phyloP scores from a whole-genome alignment of 2,888 invertebrate genomes.

The Lasioglossum lativentre region DNA sequence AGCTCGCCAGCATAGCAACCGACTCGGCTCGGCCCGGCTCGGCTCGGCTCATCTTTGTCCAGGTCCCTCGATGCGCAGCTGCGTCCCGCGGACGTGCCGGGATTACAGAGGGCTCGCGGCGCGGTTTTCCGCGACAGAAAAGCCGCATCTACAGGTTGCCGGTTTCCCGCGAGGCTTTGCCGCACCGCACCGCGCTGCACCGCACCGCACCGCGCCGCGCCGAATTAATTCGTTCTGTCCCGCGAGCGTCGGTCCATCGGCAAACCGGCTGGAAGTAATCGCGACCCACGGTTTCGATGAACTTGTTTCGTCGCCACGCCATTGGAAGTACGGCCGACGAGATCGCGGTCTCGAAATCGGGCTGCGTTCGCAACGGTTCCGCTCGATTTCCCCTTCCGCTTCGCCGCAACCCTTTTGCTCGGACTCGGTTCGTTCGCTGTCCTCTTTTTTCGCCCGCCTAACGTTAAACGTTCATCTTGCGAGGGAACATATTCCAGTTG shows the following conservation, averaged over 20 bases:
- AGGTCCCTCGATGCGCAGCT: constrained; percentile 50
- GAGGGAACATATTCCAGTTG: not conserved
- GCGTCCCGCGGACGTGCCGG: constrained; percentile 61
- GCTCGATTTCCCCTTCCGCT: not conserved
- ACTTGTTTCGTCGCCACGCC: constrained; percentile 10
- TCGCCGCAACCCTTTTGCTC: not conserved
- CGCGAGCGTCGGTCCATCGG: constrained; percentile 39
- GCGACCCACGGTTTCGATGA: constrained; percentile 14
- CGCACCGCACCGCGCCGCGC: not conserved
- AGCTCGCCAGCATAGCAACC: not conserved
- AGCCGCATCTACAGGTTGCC: constrained; percentile 79
- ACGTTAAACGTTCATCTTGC: not conserved
- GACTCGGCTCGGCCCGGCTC: not conserved
- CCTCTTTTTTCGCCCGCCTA: not conserved
- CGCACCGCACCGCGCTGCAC: not conserved
- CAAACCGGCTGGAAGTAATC: constrained; percentile 72
- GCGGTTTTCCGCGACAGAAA: constrained; percentile 27
- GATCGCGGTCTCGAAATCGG: not conserved
- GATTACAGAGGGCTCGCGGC: constrained; percentile 47
- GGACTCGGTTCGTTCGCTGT: not conserved
- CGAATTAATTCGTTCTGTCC: constrained; percentile 74
- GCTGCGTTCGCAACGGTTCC: constrained; percentile 6
- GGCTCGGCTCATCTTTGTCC: constrained; percentile 57
- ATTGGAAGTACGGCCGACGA: not conserved
- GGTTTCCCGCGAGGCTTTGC: constrained; percentile 67